Conservation (phyloP, 1,140 invertebrate genomes). For the Ceratina calcarata region DNA sequence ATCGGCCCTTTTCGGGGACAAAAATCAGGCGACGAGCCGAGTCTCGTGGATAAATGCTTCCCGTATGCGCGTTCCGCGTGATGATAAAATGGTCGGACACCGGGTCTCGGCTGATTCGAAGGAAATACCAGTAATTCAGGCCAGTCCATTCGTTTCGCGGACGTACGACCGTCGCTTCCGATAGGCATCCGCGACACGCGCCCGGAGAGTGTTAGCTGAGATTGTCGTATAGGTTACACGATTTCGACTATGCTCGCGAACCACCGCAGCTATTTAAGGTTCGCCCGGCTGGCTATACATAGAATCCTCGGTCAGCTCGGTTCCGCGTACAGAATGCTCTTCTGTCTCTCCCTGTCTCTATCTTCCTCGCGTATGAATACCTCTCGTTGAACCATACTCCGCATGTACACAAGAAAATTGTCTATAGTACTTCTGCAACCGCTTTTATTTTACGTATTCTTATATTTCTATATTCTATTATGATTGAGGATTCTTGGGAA, state of each 20-base stretch:
- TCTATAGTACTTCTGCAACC: no score
- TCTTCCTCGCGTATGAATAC: background rate
- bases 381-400: no score
- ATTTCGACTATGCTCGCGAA: slow-evolving; percentile 41
- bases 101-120: background rate
- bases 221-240: slow-evolving; percentile 53
- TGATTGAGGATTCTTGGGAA: no score
- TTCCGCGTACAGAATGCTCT: slow-evolving; percentile 61
- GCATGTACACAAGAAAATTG: no score
- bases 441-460: no score
- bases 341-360: background rate
- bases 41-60: no score
- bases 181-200: slow-evolving; percentile 4
- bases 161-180: background rate
- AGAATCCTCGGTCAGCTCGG: slow-evolving; percentile 74
- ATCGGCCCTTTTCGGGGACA: no score
- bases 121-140: slow-evolving; percentile 19
- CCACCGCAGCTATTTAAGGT: slow-evolving; percentile 77
- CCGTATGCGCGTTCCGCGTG: no score
- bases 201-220: background rate
- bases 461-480: no score
- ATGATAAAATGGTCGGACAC: no score
- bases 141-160: background rate
- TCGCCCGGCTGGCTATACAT: slow-evolving; percentile 78
- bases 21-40: no score